These are phyloP conservation scores for Drosophila paranaensis DNA, from an alignment of 2,888 invertebrate species.

Conservation along the genomic window DNA sequence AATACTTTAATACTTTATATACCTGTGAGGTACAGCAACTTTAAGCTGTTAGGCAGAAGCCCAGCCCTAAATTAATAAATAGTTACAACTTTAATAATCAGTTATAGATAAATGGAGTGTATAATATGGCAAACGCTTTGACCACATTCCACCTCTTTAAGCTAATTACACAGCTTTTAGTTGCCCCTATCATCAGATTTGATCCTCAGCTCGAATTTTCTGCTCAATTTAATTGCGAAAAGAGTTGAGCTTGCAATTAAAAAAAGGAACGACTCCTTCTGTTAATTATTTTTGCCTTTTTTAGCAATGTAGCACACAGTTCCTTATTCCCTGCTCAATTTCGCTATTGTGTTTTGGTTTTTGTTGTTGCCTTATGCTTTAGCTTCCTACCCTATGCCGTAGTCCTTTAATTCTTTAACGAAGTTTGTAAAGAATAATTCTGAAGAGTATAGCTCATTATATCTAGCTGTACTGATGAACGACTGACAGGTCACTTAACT, in stretches of 20 bases:
- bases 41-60: no score
- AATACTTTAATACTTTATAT: not conserved
- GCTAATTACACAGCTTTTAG: not conserved
- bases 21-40: no score
- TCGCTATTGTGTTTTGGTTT: not conserved
- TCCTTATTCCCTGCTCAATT: slow-evolving; percentile 34
- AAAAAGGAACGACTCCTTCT: slow-evolving; percentile 23
- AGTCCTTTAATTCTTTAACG: not conserved
- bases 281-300: slow-evolving; percentile 59
- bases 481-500: not conserved
- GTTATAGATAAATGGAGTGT: no score
- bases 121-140: no score
- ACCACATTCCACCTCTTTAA: not conserved
- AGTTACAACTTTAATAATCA: no score
- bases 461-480: not conserved
- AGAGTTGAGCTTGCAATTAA: slow-evolving; percentile 25
- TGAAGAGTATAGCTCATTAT: not conserved
- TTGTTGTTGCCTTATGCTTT: slow-evolving; percentile 52
- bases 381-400: slow-evolving; percentile 33
- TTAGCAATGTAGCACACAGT: slow-evolving; percentile 59
- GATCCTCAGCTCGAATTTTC: slow-evolving; percentile 42
- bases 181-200: slow-evolving; percentile 1
- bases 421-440: not conserved
- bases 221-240: slow-evolving; percentile 54
- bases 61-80: no score